phyloP scores from a whole-genome alignment of 2,888 invertebrate genomes.

The Seira ritae region DNA sequence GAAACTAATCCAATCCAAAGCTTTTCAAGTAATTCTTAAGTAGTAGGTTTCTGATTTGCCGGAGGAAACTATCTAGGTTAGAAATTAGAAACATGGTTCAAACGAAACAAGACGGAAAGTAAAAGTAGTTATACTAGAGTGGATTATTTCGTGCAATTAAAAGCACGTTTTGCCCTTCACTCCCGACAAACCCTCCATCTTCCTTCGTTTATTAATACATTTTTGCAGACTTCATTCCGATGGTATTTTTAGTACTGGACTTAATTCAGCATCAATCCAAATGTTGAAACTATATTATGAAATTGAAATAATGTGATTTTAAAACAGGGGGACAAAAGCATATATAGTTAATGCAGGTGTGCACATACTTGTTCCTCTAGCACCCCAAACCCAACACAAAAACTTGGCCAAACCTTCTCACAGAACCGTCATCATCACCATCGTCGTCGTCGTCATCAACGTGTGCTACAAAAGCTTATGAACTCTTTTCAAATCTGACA shows the following conservation, averaged over 20 bases:
- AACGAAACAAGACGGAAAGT: background rate
- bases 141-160: background rate
- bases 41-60: background rate
- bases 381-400: background rate
- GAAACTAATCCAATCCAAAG: too few species aligned
- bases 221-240: background rate
- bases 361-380: background rate
- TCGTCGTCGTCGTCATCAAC: background rate
- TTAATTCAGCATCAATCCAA: background rate
- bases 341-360: background rate
- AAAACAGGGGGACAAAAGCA: background rate
- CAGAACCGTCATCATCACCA: background rate
- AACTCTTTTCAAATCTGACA: constrained; percentile 3
- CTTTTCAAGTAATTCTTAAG: too few species aligned
- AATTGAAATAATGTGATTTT: background rate
- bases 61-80: background rate
- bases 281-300: background rate
- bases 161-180: background rate
- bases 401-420: background rate
- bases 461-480: background rate
- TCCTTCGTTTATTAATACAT: background rate
- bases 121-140: background rate
- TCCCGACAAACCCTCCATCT: background rate
- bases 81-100: background rate
- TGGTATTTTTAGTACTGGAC: background rate